Base-by-base conservation (phyloP, 2,113 vertebrate species). In the Pseudorhombus dupliciocellatus region DNA sequence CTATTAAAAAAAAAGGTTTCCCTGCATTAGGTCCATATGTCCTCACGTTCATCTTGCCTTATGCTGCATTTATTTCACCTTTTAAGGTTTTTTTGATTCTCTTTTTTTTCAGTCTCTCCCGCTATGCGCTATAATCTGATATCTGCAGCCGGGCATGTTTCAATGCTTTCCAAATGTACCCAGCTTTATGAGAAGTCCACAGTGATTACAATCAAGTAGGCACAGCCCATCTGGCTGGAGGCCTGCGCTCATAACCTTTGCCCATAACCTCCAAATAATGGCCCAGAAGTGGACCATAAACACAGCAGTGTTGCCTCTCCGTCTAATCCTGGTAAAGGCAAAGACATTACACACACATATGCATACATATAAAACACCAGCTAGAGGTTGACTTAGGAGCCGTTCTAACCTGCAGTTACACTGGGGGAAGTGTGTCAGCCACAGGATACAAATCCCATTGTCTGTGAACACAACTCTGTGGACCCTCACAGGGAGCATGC, bases 191-290 rank as follows among this genome's bases (percentile, higher is more conserved):
- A 69, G 28, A 40, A 69, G 69, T 80, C 79, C 21, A 15, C 53
- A 7, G 82, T 50, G 81, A 88, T 84, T 74, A 83, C 52, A 80
- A 61, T 85, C 78, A 87, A 75, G 73, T 71, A 54, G 48, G 56
- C 53, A 60, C 1, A 4, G 70, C 26, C 11, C 67, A 66, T 51
- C 71, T 86, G 79, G 85, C 81, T 22, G 18, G 5, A 15, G 21
- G 20, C 60, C 80, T 56, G 9, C 0, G 5, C 72, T 84, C 55
- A 14, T 87, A 83, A 84, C 81, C 79, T 73, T 60, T 63, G 59
- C 61, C 66, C 70, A 75, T 75, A 89, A 84, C 84, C 72, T 71
- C 66, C 59, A 72, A 88, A 80, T 76, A 64, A 81, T 51, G 25
- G 75, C 48, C 62, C 44, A 84, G 72, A 87, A 84, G 53, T 2